These are phyloP conservation scores for Uropetala carovei DNA, from an alignment of 2,888 invertebrate species.

Conservation along the genomic window DNA sequence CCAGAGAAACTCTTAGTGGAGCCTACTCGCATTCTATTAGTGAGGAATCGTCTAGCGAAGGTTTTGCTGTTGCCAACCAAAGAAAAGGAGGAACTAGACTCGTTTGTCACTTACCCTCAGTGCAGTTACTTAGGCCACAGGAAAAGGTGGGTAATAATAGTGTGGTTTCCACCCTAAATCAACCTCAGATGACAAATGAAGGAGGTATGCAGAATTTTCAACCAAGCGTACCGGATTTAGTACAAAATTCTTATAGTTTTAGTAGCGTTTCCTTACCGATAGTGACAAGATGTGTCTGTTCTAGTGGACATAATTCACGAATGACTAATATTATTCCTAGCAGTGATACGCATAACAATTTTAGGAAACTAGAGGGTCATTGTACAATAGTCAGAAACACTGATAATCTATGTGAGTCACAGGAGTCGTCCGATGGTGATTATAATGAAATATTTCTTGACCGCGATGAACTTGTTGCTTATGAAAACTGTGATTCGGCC, in stretches of 20 bases:
- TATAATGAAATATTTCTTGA: slow-evolving; percentile 57
- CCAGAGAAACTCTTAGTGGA: slow-evolving; percentile 65
- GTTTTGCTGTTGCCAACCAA: slow-evolving; percentile 54
- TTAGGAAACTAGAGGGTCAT: slow-evolving; percentile 3
- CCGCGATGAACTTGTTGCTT: slow-evolving; percentile 25
- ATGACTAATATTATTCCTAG: background rate
- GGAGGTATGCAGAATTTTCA: slow-evolving; percentile 30
- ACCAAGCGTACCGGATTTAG: slow-evolving; percentile 13
- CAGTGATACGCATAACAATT: slow-evolving; percentile 14
- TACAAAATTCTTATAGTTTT: slow-evolving; percentile 43
- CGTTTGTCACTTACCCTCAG: slow-evolving; percentile 35
- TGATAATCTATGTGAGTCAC: slow-evolving; percentile 14
- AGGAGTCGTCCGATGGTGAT: slow-evolving; percentile 39
- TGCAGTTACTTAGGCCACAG: slow-evolving; percentile 48
- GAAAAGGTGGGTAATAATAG: slow-evolving; percentile 35
- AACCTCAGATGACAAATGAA: slow-evolving; percentile 47
- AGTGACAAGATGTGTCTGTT: slow-evolving; percentile 29
- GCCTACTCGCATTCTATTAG: slow-evolving; percentile 53
- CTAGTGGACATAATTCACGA: background rate
- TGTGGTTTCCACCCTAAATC: slow-evolving; percentile 3
- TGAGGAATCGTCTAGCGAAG: slow-evolving; percentile 65
- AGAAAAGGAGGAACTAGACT: slow-evolving; percentile 48
- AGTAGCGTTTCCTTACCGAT: slow-evolving; percentile 45
- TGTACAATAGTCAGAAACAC: background rate
- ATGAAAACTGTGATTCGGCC: slow-evolving; percentile 54